These are phyloP conservation scores for Clytia hemisphaerica DNA, from an alignment of 30 jellyfish, hydroid and myxozoan species.

Conservation along the genomic window DNA sequence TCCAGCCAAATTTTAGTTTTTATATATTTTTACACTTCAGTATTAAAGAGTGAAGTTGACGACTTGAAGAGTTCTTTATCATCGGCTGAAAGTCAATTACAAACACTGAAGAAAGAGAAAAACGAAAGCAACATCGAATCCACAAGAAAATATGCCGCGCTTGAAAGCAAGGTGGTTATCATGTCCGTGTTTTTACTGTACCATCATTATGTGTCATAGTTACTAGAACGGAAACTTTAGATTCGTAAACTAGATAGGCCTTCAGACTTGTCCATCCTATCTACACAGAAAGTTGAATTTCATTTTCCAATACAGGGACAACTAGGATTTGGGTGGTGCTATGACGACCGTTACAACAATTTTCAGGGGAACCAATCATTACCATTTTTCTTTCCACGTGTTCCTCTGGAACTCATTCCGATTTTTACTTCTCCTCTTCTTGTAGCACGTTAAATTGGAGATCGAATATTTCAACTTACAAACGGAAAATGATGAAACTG, in stretches of 20 bases:
- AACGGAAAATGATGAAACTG: slow-evolving; percentile 73
- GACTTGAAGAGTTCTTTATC: slow-evolving; percentile 49
- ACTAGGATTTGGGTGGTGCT: too few relatives aligned
- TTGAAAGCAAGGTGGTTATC: slow-evolving; percentile 96
- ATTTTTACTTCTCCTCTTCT: background rate
- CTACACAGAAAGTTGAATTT: too few relatives aligned
- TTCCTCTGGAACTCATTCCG: background rate
- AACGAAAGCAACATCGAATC: slow-evolving; percentile 65
- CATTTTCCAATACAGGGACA: too few relatives aligned
- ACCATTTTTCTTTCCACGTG: too few relatives aligned
- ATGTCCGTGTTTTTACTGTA: too few relatives aligned
- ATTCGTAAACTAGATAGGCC: too few relatives aligned
- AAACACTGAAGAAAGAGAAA: slow-evolving; percentile 38
- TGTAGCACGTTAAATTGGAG: slow-evolving; percentile 75
- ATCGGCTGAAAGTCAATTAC: slow-evolving; percentile 66
- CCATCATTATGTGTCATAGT: too few relatives aligned
- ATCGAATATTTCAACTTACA: slow-evolving; percentile 63
- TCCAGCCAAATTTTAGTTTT: background rate
- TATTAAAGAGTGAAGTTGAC: slow-evolving; percentile 79
- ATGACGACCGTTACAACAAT: too few relatives aligned
- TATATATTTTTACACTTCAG: slow-evolving; percentile 21
- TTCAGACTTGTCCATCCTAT: too few relatives aligned
- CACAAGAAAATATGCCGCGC: slow-evolving; percentile 64
- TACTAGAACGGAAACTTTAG: too few relatives aligned
- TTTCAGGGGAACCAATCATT: too few relatives aligned